Base-by-base conservation (phyloP, 2,888 invertebrate species). In the Arge pagana region DNA sequence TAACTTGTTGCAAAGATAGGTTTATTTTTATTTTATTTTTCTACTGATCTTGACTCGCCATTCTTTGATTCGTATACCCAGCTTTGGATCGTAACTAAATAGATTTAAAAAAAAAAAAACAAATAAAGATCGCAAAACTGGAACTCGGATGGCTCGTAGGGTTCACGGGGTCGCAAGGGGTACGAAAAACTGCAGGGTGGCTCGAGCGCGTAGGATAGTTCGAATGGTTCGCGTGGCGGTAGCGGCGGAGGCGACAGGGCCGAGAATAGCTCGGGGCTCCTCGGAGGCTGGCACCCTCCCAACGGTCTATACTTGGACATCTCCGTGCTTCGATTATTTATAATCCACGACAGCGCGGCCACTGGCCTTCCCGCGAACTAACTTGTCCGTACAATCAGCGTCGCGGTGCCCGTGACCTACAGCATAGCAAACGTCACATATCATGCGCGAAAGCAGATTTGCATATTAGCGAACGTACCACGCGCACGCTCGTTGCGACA, bases 251-350 rank as follows among this genome's bases (percentile, higher is more conserved):
- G 71, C 72, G 70, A 72, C 69, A 72, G 69, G 63, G 67, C 63
- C 73, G 70, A 70, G 74, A 75, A 75, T 75, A 75, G 71, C 70
- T 65, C 71, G 70, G 63, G 71, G 72, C 70, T 74, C 67, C 69
- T 50, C 49, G 42, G 53, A 50, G 50, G 53, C 40, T 89, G 89
- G 89, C 89, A 80, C 56, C 64, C 59, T 74, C 86, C 90, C 90
- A 90, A 87, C 84, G 83, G 85, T 83, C 89, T 90, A 90, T 89
- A 90, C 88, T 90, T 88, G 89, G 89, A 85, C 86, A 88, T 89
- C 82, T 80, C 80, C 79, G 82, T 71, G 81, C 80, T 81, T 80
- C 78, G 79, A 82, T 82, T 86, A 86, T 86, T 86, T 83, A 85
- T 86, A 86, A 85, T 80, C 75, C 76, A 77, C 80, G 79, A 79